Base-by-base conservation (phyloP, 2,888 invertebrate genomes). In the Ennomos quercinarius region DNA sequence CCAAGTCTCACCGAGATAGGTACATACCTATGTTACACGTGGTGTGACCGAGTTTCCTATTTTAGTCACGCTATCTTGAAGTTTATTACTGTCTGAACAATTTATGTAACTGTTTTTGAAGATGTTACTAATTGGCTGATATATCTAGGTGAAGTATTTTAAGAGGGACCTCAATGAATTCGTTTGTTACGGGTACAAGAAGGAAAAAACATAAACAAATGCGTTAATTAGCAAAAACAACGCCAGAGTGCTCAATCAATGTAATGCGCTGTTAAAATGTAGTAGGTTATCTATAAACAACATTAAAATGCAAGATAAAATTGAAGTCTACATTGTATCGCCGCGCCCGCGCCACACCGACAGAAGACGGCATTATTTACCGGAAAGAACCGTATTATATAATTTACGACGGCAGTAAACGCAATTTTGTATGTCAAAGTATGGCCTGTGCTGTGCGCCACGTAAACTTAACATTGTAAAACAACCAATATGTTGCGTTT, bases 391-490 rank as follows among this genome's bases (percentile, higher is more conserved):
- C 39, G 47, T 58, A 49, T 59, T 38, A 56, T 48, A 50, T 66
- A 62, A 69, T 71, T 70, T 64, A 63, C 47, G 51, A 61, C 64
- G 60, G 67, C 71, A 68, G 72, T 76, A 73, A 77, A 77, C 72
- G 72, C 78, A 72, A 79, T 77, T 68, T 73, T 76, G 73, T 77
- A 72, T 69, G 76, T 75, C 73, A 75, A 74, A 72, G 75, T 63
- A 74, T 78, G 73, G 71, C 51, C 52, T 57, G 39, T 8, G 17
- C 17, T 17, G 13, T 13, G 41, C 52, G 49, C 39, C 58, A 62
- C 49, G 43, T 66, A 58, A 57, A 57, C 54, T 35, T 63, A 65
- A 72, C 74, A 71, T 66, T 74, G 74, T 76, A 77, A 70, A 72
- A 17, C 42, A 10, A 61, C 45, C 61, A 63, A 64, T 61, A 51